Conservation (phyloP, 2,888 invertebrate genomes). For the Zygogramma bicolorata region DNA sequence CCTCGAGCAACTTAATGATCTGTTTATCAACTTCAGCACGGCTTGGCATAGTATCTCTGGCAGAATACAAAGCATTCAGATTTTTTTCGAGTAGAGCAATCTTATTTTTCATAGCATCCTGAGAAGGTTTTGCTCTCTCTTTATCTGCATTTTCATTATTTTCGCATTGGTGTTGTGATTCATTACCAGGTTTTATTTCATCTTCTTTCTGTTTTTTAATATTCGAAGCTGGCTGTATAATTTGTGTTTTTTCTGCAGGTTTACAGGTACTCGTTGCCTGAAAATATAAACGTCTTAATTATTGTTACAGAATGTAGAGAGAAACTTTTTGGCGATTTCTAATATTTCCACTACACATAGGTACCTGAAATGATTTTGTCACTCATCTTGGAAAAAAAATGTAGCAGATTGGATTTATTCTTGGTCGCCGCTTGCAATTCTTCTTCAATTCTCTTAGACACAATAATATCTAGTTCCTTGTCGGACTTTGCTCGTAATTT, state of each 20-base stretch:
- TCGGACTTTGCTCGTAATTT: too few species aligned
- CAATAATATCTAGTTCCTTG: too few species aligned
- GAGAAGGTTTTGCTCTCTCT: slow-evolving; percentile 7
- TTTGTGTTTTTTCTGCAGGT: not conserved
- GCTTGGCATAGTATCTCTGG: slow-evolving; percentile 36
- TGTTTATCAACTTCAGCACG: slow-evolving; percentile 10
- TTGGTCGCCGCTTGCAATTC: too few species aligned
- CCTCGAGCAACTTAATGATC: not conserved
- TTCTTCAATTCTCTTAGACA: too few species aligned
- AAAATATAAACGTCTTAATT: not conserved
- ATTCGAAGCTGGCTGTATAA: not conserved
- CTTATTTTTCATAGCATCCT: not conserved
- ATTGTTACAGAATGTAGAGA: not conserved
- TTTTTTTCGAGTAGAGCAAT: slow-evolving; percentile 35
- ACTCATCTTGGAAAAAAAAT: slow-evolving; percentile 15
- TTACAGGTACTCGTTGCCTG: slow-evolving; percentile 2
- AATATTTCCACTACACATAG: not conserved
- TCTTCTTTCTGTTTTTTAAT: slow-evolving; percentile 19
- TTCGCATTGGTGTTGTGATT: slow-evolving; percentile 2
- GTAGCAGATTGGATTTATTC: too few species aligned
- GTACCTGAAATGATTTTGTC: slow-evolving; percentile 14
- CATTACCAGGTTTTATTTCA: slow-evolving; percentile 11
- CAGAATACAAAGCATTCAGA: slow-evolving; percentile 35
- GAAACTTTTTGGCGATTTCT: not conserved
- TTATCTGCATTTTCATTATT: slow-evolving; percentile 29